Evolutionary conservation across 2,888 invertebrate genomes (phyloP), one percentile per base, ranked within the genome.

Genomic region (Xylota sylvarum): DNA sequence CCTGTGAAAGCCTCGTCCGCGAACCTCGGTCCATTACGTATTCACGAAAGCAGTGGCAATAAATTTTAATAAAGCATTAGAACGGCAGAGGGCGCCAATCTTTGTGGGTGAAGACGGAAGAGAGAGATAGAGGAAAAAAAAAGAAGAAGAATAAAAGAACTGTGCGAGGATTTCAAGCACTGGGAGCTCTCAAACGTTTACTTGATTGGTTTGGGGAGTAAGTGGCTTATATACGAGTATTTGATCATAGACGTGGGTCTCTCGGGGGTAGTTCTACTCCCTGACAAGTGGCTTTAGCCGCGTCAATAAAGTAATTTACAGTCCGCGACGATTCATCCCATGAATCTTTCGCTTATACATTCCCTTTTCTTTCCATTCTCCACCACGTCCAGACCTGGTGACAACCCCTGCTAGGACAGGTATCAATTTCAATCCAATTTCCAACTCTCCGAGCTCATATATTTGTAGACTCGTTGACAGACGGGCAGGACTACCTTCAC

Each of bases 391-490:
- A 46, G 56, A 81, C 10, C 30, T 58, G 37, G 58, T 30, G 78
- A 78, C 73, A 78, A 78, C 76, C 64, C 52, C 65, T 62, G 37
- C 70, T 48, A 56, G 65, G 46, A 60, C 80, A 76, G 85, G 76
- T 76, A 85, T 85, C 80, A 85, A 85, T 85, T 77, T 80, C 85
- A 85, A 80, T 85, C 80, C 80, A 77, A 85, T 80, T 80, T 80
- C 72, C 65, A 85, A 70, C 69, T 74, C 79, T 52, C 74, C 1
- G 37, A 64, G 69, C 23, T 64, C 74, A 52, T 70, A 70, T 74
- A 80, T 85, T 65, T 80, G 64, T 40, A 52, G 64, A 80, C 56
- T 70, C 58, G 69, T 76, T 80, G 85, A 85, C 56, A 76, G 84
- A 70, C 58, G 64, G 72, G 58, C 40, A n/a, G 50, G 67, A 46